phyloP scores from a whole-genome alignment of 2,888 invertebrate genomes.

The Carabus problematicus region DNA sequence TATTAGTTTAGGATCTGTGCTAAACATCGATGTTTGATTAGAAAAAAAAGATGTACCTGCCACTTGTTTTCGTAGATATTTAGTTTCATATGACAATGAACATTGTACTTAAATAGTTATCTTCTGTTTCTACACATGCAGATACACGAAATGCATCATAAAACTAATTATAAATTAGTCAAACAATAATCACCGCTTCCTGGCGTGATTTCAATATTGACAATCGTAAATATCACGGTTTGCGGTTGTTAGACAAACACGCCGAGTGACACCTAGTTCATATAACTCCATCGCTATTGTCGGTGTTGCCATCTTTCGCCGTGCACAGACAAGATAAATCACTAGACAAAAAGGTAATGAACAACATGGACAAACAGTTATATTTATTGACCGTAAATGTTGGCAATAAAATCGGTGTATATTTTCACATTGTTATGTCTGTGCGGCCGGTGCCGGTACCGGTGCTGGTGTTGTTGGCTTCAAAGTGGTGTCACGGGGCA shows the following conservation, averaged over 20 bases:
- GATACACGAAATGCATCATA: too few species aligned
- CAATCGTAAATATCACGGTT: too few species aligned
- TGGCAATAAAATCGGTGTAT: constrained; percentile 49
- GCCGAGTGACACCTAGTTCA: too few species aligned
- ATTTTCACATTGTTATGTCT: constrained; percentile 44
- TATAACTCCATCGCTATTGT: too few species aligned
- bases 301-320: too few species aligned
- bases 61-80: neutral
- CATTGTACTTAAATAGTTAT: too few species aligned
- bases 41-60: neutral
- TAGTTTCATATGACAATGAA: neutral
- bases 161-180: too few species aligned
- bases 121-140: too few species aligned
- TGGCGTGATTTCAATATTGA: too few species aligned
- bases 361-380: constrained; percentile 47
- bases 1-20: constrained; percentile 1
- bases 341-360: constrained; percentile 33
- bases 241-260: too few species aligned
- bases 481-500: neutral
- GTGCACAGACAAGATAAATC: constrained; percentile 27
- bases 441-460: neutral
- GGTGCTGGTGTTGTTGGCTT: neutral
- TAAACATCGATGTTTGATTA: neutral
- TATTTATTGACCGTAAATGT: constrained; percentile 51
- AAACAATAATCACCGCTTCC: too few species aligned